Evolutionary conservation across 2,888 invertebrate genomes (phyloP).

Genomic region (Chrysolina haemoptera): DNA sequence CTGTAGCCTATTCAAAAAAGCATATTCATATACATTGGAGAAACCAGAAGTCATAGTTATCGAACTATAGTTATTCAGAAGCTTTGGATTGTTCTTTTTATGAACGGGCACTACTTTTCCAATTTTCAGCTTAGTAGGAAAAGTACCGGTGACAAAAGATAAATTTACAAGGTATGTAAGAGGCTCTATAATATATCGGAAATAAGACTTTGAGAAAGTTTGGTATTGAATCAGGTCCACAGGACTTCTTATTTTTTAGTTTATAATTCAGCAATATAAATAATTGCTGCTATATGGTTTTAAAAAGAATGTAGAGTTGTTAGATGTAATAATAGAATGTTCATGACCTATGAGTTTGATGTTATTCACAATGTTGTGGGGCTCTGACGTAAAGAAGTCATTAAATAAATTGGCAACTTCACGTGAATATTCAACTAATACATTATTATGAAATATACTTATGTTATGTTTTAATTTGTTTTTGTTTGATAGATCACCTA

Average conservation of each 20-base stretch:
- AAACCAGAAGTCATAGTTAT: background rate
- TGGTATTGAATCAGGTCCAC: constrained; percentile 7
- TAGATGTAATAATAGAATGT: constrained; percentile 3
- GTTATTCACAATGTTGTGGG: constrained; percentile 1
- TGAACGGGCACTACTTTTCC: constrained; percentile 17
- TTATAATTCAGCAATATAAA: background rate
- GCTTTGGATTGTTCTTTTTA: constrained; percentile 3
- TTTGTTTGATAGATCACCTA: background rate
- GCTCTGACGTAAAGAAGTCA: constrained; percentile 6
- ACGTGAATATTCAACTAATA: background rate
- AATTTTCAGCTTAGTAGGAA: constrained; percentile 6
- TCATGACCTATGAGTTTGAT: background rate
- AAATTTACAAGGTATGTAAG: constrained; percentile 12
- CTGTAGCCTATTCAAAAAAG: background rate
- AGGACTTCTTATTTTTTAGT: constrained; percentile 2
- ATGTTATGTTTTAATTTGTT: background rate
- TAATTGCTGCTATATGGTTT: background rate
- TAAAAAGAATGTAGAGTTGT: background rate
- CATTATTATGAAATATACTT: background rate
- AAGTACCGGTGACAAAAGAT: background rate
- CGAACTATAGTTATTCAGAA: constrained; percentile 2
- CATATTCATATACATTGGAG: constrained; percentile 8
- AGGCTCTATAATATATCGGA: constrained; percentile 6
- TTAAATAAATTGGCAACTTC: constrained; percentile 20
- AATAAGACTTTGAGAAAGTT: background rate